Conservation (phyloP, 2,113 vertebrate species). For the Dipodomys ordii region DNA sequence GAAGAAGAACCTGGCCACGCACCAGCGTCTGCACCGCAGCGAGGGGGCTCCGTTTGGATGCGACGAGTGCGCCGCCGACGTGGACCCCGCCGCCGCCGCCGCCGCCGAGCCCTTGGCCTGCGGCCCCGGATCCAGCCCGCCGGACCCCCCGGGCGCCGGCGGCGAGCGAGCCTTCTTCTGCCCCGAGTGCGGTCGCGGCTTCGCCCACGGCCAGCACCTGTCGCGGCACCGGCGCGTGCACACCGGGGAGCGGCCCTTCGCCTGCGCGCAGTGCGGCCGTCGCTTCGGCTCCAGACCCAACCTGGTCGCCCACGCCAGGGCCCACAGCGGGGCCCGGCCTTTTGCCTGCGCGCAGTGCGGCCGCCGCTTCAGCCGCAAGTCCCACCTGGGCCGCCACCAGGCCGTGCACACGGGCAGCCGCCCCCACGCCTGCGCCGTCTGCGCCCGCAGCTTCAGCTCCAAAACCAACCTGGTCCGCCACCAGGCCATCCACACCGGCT, state of each 20-base stretch:
- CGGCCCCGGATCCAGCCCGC: neutral
- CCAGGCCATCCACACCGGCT: constrained; percentile 85
- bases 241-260: constrained; percentile 67
- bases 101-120: constrained; percentile 77
- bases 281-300: constrained; percentile 81
- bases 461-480: constrained; percentile 88
- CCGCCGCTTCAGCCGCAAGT: constrained; percentile 86
- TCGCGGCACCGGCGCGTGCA: constrained; percentile 77
- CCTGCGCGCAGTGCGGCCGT: constrained; percentile 71
- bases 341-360: constrained; percentile 84
- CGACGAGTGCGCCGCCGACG: constrained; percentile 69
- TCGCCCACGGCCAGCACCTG: constrained; percentile 78
- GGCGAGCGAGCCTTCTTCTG: constrained; percentile 71
- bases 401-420: constrained; percentile 86
- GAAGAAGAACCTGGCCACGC: constrained; percentile 80
- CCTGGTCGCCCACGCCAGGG: constrained; percentile 76
- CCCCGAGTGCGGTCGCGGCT: constrained; percentile 78
- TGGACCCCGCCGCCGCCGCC: constrained; percentile 73
- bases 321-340: constrained; percentile 80
- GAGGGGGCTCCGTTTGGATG: constrained; percentile 66
- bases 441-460: constrained; percentile 86
- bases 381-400: constrained; percentile 86
- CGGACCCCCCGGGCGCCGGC: neutral
- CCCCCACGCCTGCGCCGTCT: constrained; percentile 83
- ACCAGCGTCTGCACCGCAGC: constrained; percentile 73